phyloP scores from a whole-genome alignment of 2,797 vertebrate species.

The Potorous gilbertii region DNA sequence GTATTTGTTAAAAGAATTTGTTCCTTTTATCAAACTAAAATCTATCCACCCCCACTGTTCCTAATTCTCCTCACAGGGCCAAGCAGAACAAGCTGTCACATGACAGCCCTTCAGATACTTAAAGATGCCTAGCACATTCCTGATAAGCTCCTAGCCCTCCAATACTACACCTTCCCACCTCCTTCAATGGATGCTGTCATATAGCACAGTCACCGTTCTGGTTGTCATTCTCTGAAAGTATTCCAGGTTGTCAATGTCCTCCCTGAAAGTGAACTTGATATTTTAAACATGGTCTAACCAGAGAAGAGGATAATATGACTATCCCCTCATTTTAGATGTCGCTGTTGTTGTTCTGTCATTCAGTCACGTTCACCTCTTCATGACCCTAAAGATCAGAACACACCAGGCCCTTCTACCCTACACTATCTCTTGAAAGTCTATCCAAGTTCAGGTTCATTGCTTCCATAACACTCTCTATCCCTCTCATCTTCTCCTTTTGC shows the following conservation, averaged over 20 bases:
- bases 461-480: background rate
- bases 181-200: background rate
- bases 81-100: background rate
- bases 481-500: background rate
- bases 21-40: background rate
- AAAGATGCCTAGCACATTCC: background rate
- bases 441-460: background rate
- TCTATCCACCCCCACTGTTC: background rate
- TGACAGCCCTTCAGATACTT: background rate
- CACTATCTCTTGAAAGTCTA: background rate
- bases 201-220: background rate
- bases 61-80: background rate
- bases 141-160: background rate
- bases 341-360: background rate
- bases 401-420: background rate
- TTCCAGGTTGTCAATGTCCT: background rate
- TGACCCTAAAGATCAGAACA: background rate
- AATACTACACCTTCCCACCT: background rate
- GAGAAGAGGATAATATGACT: background rate
- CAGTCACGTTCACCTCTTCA: background rate
- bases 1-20: background rate
- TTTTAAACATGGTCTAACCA: background rate
- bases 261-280: background rate
- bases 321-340: background rate
- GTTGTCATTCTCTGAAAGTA: background rate